Conservation (phyloP, 2,888 invertebrate genomes). For the Balanococcus diminutus region DNA sequence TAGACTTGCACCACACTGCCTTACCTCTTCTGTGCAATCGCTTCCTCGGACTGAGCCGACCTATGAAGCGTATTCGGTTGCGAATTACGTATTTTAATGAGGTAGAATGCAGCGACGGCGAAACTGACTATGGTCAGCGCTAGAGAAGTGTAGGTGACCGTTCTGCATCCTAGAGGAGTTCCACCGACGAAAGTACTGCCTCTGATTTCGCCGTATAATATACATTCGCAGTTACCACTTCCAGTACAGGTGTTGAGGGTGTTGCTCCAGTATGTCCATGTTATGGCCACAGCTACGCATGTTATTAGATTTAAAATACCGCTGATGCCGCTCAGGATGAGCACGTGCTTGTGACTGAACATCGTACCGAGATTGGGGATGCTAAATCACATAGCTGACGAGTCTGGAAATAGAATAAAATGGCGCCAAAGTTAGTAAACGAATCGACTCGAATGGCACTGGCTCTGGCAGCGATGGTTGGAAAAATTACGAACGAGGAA, state of each 20-base stretch:
- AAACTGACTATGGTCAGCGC: constrained; percentile 4
- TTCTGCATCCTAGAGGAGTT: constrained; percentile 10
- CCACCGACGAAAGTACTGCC: constrained; percentile 40
- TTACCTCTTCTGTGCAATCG: background rate
- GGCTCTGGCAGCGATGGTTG: too few relatives aligned
- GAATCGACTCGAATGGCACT: too few relatives aligned
- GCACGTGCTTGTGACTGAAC: constrained; percentile 27
- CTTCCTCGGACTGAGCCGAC: background rate
- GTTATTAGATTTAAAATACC: constrained; percentile 45
- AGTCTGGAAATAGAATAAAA: background rate
- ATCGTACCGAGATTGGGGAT: background rate
- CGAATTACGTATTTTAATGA: constrained; percentile 10
- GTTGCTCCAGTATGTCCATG: constrained; percentile 51
- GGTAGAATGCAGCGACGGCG: constrained; percentile 29
- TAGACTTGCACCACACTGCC: background rate
- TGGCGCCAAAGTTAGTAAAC: background rate
- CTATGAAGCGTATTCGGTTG: background rate
- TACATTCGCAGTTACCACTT: constrained; percentile 41
- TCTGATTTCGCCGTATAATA: constrained; percentile 34
- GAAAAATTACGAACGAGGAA: background rate
- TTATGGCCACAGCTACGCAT: constrained; percentile 26
- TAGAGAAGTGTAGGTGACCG: constrained; percentile 29
- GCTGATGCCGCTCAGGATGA: constrained; percentile 37
- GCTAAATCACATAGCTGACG: background rate
- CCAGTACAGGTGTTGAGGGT: constrained; percentile 41